Evolutionary conservation across 2,797 vertebrate species (phyloP).

Genomic region (Limnodromus scolopaceus): DNA sequence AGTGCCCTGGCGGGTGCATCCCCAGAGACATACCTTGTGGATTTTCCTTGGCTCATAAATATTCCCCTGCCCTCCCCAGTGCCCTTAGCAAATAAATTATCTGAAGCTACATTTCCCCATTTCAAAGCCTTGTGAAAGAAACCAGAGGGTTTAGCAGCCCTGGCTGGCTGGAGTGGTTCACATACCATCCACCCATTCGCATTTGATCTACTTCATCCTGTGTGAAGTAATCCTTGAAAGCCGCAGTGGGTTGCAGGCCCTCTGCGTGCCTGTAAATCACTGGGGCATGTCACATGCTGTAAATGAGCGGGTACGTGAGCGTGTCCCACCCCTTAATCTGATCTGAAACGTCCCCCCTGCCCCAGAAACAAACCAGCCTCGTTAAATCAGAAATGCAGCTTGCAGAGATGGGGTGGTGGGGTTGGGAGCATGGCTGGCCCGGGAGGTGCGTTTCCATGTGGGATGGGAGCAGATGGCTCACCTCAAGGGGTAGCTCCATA

Average conservation of each 20-base stretch:
- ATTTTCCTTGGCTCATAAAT: constrained; percentile 8
- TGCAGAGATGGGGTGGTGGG: not conserved
- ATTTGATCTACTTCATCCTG: constrained; percentile 40
- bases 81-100: constrained; percentile 25
- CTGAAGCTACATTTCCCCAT: not conserved
- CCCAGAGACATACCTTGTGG: not conserved
- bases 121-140: constrained; percentile 54
- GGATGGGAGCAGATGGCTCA: not conserved
- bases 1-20: fast-evolving
- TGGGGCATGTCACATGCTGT: not conserved
- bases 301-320: fast-evolving
- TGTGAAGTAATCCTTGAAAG: constrained; percentile 23
- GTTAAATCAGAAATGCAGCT: not conserved
- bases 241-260: not conserved
- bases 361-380: not conserved
- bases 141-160: constrained; percentile 37
- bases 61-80: not conserved
- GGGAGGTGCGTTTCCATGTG: fast-evolving
- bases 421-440: not conserved
- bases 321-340: not conserved
- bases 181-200: constrained; percentile 9
- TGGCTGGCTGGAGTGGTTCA: constrained; percentile 26
- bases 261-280: constrained; percentile 1
- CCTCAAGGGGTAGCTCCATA: not conserved
- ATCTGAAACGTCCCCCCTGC: not conserved